These are phyloP conservation scores for Brachionus paranguensis DNA, from an alignment of 1,140 invertebrate genomes.

Conservation along the genomic window DNA sequence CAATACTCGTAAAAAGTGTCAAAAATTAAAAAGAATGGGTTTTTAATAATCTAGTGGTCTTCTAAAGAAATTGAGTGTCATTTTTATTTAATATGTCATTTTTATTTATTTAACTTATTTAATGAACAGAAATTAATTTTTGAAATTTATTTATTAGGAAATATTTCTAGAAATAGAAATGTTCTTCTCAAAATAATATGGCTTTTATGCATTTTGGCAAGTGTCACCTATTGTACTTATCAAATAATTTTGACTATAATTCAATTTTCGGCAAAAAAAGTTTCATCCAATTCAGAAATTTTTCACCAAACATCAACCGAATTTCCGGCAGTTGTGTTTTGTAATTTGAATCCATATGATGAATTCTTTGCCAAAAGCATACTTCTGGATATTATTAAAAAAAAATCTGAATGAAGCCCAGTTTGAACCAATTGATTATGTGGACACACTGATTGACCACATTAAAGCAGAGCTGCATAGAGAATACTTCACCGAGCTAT, in stretches of 20 bases:
- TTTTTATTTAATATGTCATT: too few species aligned
- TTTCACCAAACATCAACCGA: not conserved
- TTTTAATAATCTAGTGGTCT: too few species aligned
- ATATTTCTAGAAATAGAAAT: not conserved
- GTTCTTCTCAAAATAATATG: not conserved
- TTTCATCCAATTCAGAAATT: not conserved
- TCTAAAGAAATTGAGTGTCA: too few species aligned
- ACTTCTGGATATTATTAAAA: not conserved
- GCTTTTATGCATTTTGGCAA: not conserved
- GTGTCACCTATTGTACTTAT: not conserved
- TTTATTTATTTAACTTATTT: too few species aligned
- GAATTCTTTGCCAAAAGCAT: not conserved
- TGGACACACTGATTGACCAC: not conserved
- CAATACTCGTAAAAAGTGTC: too few species aligned
- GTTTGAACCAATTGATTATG: not conserved
- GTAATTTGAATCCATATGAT: constrained; percentile 36
- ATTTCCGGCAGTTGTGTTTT: constrained; percentile 9
- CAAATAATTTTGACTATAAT: not conserved
- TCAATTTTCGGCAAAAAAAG: not conserved
- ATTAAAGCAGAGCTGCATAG: not conserved
- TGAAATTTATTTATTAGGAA: not conserved
- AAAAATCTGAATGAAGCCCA: not conserved
- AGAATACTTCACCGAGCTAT: not conserved
- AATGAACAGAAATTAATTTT: too few species aligned
- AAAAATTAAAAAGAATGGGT: too few species aligned